Conservation (phyloP, 2,113 vertebrate genomes). For the Elanoides forficatus region DNA sequence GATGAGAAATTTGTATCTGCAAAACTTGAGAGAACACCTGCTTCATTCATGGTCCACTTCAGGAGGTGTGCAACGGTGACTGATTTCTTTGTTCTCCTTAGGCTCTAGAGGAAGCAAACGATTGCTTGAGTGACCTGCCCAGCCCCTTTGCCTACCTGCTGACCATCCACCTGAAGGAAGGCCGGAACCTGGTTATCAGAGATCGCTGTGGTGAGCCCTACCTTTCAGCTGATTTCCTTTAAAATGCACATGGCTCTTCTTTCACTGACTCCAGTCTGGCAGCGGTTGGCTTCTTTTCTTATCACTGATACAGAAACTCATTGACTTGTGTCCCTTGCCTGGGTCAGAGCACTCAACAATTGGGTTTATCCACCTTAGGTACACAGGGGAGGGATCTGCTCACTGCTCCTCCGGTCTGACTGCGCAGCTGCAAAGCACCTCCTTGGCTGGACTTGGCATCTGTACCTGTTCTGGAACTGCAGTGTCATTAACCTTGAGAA, state of each 20-base stretch:
- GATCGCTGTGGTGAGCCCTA: constrained; percentile 85
- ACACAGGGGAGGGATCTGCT: neutral
- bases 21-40: neutral
- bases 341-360: neutral
- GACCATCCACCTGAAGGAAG: constrained; percentile 87
- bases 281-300: neutral
- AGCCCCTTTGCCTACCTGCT: constrained; percentile 83
- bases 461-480: neutral
- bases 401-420: neutral
- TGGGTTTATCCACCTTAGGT: neutral
- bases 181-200: constrained; percentile 86
- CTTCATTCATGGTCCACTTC: neutral
- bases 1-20: neutral
- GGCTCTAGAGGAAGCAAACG: constrained; percentile 55
- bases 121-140: constrained; percentile 61
- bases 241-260: neutral
- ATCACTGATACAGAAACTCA: neutral
- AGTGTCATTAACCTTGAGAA: neutral
- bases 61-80: neutral
- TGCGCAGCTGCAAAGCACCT: neutral
- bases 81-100: constrained; percentile 24
- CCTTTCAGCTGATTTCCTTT: neutral
- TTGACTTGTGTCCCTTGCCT: neutral
- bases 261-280: neutral
- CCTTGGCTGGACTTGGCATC: neutral